Conservation (phyloP, 2,888 invertebrate species). For the Strigamia transsilvanica region DNA sequence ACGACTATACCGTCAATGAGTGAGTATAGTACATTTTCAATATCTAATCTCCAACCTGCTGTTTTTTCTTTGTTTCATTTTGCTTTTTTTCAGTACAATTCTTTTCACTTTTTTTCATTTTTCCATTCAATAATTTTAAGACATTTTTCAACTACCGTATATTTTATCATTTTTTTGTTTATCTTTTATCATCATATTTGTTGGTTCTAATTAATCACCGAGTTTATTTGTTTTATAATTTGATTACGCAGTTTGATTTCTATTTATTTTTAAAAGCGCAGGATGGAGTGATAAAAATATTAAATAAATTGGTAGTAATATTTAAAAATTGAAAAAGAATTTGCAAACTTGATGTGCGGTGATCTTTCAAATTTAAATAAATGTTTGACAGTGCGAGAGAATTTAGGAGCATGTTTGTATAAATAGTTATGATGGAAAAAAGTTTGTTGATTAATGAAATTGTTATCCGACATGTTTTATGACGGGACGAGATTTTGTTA, state of each 20-base stretch:
- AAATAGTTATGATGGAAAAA: background rate
- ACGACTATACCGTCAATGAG: background rate
- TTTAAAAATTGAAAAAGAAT: background rate
- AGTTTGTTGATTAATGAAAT: background rate
- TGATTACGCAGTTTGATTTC: background rate
- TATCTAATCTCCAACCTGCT: slow-evolving; percentile 37
- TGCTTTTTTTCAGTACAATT: background rate
- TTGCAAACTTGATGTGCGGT: background rate
- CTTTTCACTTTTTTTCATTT: background rate
- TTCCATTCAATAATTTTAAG: no score
- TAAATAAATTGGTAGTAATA: background rate
- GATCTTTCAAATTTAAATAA: background rate
- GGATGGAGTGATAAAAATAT: slow-evolving; percentile 11
- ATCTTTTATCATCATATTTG: background rate
- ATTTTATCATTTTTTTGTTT: background rate
- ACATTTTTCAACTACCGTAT: background rate
- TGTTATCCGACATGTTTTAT: background rate
- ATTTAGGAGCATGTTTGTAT: background rate
- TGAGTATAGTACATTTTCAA: slow-evolving; percentile 47
- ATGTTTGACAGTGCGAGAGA: background rate
- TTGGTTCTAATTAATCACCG: background rate
- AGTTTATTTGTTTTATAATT: background rate
- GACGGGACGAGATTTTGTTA: background rate
- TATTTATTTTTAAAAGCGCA: background rate
- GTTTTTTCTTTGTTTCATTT: background rate